Base-by-base conservation (phyloP, 2,888 invertebrate genomes). In the Alviniconcha strummeri region DNA sequence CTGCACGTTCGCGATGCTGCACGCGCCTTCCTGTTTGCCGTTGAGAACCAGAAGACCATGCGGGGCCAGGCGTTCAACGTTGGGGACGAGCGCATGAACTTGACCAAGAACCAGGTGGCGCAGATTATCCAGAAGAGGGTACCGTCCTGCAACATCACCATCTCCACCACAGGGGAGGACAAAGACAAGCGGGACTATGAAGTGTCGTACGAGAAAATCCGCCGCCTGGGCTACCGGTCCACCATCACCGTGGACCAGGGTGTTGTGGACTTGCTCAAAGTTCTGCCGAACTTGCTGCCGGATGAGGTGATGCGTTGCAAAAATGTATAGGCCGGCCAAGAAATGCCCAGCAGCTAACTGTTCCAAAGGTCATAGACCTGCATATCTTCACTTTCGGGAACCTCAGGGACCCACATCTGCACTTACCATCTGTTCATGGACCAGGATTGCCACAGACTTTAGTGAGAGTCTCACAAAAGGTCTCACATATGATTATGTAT, bases 151-250 rank as follows among this genome's bases (percentile, higher is more conserved):
- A 86, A 86, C 5, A 92, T 93, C 54, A 89, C 88, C 8, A 88
- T 89, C 74, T 91, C 91, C 7, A 87, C 87, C 54, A 84, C 88
- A 0, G 93, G 93, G 0, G 91, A 92, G 80, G 94, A 94, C 85
- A 91, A 91, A 84, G 94, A 94, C 84, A 93, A 93, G 85, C 82
- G 94, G n/a, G 91, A 94, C 86, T 94, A 94, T 83, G 92, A 92
- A 82, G 93, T 94, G 6, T 93, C 92, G 0, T 94, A 93, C 85
- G 88, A 88, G 36, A 92, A 92, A 81, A 92, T 93, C 19, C 84
- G 89, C 11, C 90, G 89, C 52, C 88, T 93, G 5, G 93, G 93
- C 56, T 94, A 89, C 87, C 78, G 84, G 19, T 91, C 93, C 4
- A 91, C 91, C 8, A 89, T 93, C n/a, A 85, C 89, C 3, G 88